phyloP scores from a whole-genome alignment of 2,888 invertebrate genomes.

The Pterobdella sp. region DNA sequence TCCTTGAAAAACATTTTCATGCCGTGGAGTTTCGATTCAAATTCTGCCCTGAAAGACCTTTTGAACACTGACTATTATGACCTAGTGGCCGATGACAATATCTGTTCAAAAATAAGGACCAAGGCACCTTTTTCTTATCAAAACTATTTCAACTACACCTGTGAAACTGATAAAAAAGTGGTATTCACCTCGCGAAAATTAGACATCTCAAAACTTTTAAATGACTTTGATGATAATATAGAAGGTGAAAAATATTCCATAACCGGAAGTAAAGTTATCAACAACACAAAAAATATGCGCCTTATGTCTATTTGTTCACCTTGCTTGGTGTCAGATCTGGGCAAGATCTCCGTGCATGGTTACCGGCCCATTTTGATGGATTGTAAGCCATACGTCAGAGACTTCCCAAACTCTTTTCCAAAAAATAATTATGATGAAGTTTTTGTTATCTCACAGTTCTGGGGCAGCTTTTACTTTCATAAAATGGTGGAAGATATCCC shows the following conservation, averaged over 20 bases:
- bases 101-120: background rate
- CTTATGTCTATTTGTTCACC: no score
- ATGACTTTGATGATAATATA: no score
- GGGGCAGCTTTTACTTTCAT: background rate
- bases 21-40: no score
- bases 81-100: background rate
- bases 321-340: background rate
- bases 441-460: background rate
- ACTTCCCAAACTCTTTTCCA: no score
- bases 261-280: no score
- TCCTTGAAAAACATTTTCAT: no score
- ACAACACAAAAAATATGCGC: no score
- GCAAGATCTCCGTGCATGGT: no score
- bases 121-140: background rate
- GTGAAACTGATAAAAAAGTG: background rate
- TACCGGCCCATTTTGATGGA: background rate
- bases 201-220: no score
- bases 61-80: background rate
- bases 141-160: conserved; percentile 14
- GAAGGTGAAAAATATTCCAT: no score
- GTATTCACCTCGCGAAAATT: background rate
- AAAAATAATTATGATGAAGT: conserved; percentile 12
- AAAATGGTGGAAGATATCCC: background rate
- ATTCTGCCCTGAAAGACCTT: no score
- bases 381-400: background rate